Conservation (phyloP, 2,113 vertebrate species). For the Oreotragus oreotragus region DNA sequence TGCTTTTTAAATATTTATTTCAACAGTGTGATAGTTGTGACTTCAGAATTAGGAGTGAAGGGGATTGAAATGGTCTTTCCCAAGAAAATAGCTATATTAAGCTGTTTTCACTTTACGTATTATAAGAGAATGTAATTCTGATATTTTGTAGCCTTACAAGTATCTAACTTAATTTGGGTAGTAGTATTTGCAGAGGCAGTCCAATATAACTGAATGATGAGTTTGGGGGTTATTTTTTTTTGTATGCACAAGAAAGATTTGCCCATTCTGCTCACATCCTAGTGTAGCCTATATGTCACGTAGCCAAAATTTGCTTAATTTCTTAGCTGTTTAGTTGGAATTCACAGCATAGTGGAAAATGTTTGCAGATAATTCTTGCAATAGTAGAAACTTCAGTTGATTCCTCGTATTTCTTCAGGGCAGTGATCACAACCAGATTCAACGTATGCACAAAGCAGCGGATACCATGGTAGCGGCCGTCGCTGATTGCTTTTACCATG, state of each 20-base stretch:
- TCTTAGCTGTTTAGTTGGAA: slow-evolving; percentile 56
- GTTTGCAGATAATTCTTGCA: slow-evolving; percentile 72
- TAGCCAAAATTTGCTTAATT: slow-evolving; percentile 35
- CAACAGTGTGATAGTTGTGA: not conserved
- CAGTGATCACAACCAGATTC: slow-evolving; percentile 77
- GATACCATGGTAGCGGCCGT: slow-evolving; percentile 77
- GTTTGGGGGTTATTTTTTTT: not conserved
- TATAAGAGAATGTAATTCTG: not conserved
- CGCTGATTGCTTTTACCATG: slow-evolving; percentile 79
- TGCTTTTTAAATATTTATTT: slow-evolving; percentile 31
- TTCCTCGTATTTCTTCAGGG: slow-evolving; percentile 77
- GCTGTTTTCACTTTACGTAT: slow-evolving; percentile 3
- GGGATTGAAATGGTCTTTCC: not conserved
- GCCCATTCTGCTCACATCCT: slow-evolving; percentile 74
- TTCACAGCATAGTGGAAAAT: slow-evolving; percentile 71
- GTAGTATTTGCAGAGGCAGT: slow-evolving; percentile 14
- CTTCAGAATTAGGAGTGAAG: not conserved
- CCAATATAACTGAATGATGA: slow-evolving; percentile 29
- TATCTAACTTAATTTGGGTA: not conserved
- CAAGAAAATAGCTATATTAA: slow-evolving; percentile 32
- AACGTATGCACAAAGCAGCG: slow-evolving; percentile 76
- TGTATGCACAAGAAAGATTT: slow-evolving; percentile 37
- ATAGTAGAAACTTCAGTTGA: slow-evolving; percentile 75
- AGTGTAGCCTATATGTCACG: slow-evolving; percentile 41
- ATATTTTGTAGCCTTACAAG: not conserved